Conservation (phyloP, 2,888 invertebrate genomes). For the Drosophila kambysellisi region DNA sequence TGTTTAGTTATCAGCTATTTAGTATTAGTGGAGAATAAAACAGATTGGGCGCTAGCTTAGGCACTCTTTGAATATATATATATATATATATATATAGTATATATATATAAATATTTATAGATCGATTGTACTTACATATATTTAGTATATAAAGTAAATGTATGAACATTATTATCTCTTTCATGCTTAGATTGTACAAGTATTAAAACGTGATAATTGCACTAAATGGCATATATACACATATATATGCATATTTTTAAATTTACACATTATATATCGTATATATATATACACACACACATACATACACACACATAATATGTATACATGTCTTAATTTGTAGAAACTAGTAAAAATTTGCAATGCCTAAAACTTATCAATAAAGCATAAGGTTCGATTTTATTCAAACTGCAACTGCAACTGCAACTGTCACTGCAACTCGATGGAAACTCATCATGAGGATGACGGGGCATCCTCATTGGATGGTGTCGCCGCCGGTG, state of each 20-base stretch:
- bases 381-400: constrained; percentile 61
- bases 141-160: constrained; percentile 37
- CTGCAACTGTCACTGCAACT: background rate
- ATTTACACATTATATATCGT: constrained; percentile 46
- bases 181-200: constrained; percentile 71
- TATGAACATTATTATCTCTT: constrained; percentile 58
- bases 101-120: constrained; percentile 35
- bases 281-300: constrained; percentile 38
- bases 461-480: constrained; percentile 10
- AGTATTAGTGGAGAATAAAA: constrained; percentile 41
- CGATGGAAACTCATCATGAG: constrained; percentile 51
- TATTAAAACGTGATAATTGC: constrained; percentile 80
- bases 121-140: constrained; percentile 60
- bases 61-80: constrained; percentile 42
- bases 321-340: constrained; percentile 49
- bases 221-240: constrained; percentile 62
- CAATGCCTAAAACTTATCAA: constrained; percentile 57
- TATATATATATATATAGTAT: constrained; percentile 2
- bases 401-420: constrained; percentile 10
- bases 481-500: constrained; percentile 6
- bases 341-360: constrained; percentile 43
- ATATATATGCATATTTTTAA: constrained; percentile 59
- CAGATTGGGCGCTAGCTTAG: constrained; percentile 46
- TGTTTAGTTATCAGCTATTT: constrained; percentile 33
- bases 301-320: constrained; percentile 36